Conservation (phyloP, 2,113 vertebrate species). For the Nestor notabilis region DNA sequence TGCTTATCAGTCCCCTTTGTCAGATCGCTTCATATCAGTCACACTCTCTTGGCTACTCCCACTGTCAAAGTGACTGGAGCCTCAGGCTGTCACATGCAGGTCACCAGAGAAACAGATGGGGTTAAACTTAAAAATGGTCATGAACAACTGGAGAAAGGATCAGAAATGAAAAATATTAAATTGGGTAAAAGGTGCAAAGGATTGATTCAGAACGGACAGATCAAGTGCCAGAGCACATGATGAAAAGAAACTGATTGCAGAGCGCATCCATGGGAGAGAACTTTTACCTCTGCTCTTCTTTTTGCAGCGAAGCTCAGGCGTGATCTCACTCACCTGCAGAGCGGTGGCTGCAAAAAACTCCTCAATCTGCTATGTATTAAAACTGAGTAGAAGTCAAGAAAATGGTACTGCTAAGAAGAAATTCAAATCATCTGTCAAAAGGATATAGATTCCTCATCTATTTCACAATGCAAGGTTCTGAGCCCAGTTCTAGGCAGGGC, state of each 20-base stretch:
- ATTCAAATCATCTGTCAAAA: not conserved
- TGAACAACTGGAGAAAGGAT: not conserved
- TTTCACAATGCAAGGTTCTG: not conserved
- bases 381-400: not conserved
- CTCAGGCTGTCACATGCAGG: not conserved
- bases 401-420: not conserved
- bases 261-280: not conserved
- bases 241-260: not conserved
- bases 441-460: not conserved
- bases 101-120: not conserved
- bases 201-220: not conserved
- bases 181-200: not conserved
- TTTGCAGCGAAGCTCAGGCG: not conserved
- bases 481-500: not conserved
- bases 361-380: not conserved
- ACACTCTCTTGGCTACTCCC: not conserved
- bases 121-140: not conserved
- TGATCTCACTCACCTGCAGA: not conserved
- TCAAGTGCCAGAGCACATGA: not conserved
- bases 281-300: not conserved
- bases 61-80: not conserved
- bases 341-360: not conserved
- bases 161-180: not conserved
- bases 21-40: not conserved
- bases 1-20: not conserved